Base-by-base conservation (phyloP, 2,113 vertebrate genomes). In the Erythrolamprus reginae region DNA sequence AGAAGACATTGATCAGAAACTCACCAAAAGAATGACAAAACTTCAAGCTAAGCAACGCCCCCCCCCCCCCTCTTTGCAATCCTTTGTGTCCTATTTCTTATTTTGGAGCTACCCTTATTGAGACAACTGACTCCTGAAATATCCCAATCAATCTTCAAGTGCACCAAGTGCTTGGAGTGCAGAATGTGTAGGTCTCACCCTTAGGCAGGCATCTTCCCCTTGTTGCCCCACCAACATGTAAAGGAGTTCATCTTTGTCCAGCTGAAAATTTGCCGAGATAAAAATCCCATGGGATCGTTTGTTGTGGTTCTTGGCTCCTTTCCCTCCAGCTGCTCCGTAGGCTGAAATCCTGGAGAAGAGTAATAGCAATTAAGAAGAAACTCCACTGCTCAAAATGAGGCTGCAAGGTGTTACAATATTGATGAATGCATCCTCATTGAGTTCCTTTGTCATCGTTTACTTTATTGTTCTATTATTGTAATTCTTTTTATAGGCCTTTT, bases 191-290 rank as follows among this genome's bases (percentile, higher is more conserved):
- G 86, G 51, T 28, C 97, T 98, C 93, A 98, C 98, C 96, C 98
- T 97, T 1, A 98, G 98, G 86, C 98, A 98, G 42, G 98, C 98
- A 84, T 98, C 98, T 91, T 98, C 98, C 88, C 98, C 98, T 95
- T 98, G 98, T 92, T 98, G 98, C n/a, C 98, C 98, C 92, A 98
- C 97, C 92, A 98, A 96, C 92, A 98, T 98, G 94, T 99, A 98
- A 58, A 98, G 97, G 82, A 96, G 93, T 82, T 98, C 98, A 87
- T 98, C 97, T 92, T 97, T 98, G 93, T 98, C 95, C 70, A 99
- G 96, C 65, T 97, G 96, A 94, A 98, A 98, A 91, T 97, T 96
- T 77, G 97, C 98, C 0, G 98, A 98, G 95, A 98, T 97, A 95
- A 99, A 98, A 93, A 99, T 96, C 0, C 98, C 98, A 0, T 98